A percentile compares a stretch with the other conserved stretches of the same genome.
These are phyloP conservation scores for Ylistrum balloti DNA, from an alignment of 1,140 invertebrate species.

Conservation along the genomic window DNA sequence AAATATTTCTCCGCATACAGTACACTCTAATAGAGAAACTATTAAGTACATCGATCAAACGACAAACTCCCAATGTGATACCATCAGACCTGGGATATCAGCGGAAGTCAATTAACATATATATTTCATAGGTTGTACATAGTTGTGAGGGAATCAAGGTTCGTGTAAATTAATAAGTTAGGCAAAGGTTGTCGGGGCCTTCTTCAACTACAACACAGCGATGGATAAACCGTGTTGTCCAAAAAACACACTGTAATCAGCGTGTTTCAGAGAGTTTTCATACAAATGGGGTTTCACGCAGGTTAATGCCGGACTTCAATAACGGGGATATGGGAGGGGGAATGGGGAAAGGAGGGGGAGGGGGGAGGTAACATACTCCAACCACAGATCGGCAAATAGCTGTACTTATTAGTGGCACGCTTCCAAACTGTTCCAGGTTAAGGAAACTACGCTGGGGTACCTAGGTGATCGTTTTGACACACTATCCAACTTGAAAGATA, in stretches of 20 bases:
- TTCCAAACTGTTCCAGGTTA: neutral
- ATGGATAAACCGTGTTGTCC: neutral
- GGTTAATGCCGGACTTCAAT: neutral
- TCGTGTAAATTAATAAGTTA: too few relatives aligned
- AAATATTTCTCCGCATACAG: too few relatives aligned
- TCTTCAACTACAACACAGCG: neutral
- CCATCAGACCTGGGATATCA: too few relatives aligned
- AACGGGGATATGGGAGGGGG: neutral
- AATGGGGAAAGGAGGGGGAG: neutral
- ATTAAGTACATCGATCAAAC: too few relatives aligned
- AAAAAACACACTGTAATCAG: neutral
- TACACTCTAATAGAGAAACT: too few relatives aligned
- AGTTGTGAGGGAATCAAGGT: too few relatives aligned
- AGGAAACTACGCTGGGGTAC: neutral
- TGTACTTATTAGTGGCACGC: neutral
- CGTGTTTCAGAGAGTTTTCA: neutral
- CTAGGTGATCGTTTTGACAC: conserved; percentile 22
- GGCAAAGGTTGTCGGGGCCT: too few relatives aligned
- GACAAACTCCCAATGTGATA: too few relatives aligned
- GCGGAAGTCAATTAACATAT: too few relatives aligned
- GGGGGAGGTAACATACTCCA: neutral
- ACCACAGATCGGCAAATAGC: neutral
- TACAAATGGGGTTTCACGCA: neutral
- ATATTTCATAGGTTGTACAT: too few relatives aligned
- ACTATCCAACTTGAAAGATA: conserved; percentile 25